Percentiles rank a stretch among this genome's conserved stretches.
phyloP scores from a whole-genome alignment of 35 echinoderm and acorn worm species.

The Stichopus chloronotus region DNA sequence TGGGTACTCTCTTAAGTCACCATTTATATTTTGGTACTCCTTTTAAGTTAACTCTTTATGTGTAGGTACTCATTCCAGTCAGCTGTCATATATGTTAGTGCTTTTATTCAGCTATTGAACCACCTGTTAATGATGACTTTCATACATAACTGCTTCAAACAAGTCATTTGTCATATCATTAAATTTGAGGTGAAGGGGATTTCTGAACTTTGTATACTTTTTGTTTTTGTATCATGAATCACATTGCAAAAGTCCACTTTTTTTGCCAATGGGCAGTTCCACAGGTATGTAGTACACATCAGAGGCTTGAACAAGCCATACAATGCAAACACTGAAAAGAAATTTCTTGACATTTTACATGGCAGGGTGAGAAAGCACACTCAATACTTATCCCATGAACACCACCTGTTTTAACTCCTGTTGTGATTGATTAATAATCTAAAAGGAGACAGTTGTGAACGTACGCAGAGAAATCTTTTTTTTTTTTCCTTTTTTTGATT shows the following conservation, averaged over 20 bases:
- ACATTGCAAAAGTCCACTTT: background rate
- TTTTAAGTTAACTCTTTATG: too few relatives aligned
- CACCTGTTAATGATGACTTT: too few relatives aligned
- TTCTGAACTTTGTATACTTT: too few relatives aligned
- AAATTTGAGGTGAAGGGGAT: too few relatives aligned
- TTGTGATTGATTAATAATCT: background rate
- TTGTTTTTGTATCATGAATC: too few relatives aligned
- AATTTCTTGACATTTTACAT: constrained; percentile 5
- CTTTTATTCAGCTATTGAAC: too few relatives aligned
- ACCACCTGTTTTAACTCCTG: background rate
- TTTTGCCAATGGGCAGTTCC: background rate
- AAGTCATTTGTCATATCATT: too few relatives aligned
- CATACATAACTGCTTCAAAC: too few relatives aligned
- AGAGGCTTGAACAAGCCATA: constrained; percentile 3
- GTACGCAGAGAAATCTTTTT: background rate
- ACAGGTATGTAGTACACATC: constrained; percentile 2
- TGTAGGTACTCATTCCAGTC: too few relatives aligned
- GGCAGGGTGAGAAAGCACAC: background rate
- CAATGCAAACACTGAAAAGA: constrained; percentile 2
- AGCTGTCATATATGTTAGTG: too few relatives aligned
- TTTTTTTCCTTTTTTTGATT: constrained; percentile 2
- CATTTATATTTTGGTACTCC: too few relatives aligned
- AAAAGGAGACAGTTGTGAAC: background rate
- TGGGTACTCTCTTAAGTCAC: too few relatives aligned
- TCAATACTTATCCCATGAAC: background rate